A percentile compares a stretch with the other conserved stretches of the same genome.
phyloP scores from a whole-genome alignment of 2,797 vertebrate species.

The Pachyuromys duprasi region DNA sequence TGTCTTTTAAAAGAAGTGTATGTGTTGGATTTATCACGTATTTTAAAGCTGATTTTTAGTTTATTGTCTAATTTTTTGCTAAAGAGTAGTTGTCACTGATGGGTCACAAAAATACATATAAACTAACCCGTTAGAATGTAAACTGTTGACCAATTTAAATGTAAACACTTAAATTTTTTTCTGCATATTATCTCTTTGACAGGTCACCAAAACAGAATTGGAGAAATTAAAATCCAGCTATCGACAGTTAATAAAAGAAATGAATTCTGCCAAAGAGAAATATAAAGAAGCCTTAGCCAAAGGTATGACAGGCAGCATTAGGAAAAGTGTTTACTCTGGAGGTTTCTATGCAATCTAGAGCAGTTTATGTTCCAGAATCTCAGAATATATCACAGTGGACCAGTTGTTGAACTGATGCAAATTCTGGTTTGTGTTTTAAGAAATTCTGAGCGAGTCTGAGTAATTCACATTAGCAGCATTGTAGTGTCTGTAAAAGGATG shows the following conservation, averaged over 20 bases:
- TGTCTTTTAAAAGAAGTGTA: slow-evolving; percentile 38
- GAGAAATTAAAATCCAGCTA: slow-evolving; percentile 96
- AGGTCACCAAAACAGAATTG: slow-evolving; percentile 96
- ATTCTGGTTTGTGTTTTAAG: neutral
- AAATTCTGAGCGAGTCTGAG: neutral
- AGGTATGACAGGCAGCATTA: slow-evolving; percentile 88
- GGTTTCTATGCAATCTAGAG: slow-evolving; percentile 65
- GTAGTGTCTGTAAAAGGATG: neutral
- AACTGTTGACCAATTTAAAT: slow-evolving; percentile 43
- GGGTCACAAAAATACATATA: neutral
- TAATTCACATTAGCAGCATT: slow-evolving; percentile 13
- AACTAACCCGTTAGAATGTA: slow-evolving; percentile 46
- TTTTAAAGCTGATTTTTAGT: slow-evolving; percentile 52
- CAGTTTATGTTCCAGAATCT: neutral
- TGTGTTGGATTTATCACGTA: slow-evolving; percentile 23
- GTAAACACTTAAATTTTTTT: neutral
- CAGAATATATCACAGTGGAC: neutral
- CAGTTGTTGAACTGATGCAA: neutral
- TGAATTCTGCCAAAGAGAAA: slow-evolving; percentile 95
- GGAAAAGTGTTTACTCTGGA: slow-evolving; percentile 30
- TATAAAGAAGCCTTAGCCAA: slow-evolving; percentile 95
- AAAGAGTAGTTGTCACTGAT: neutral
- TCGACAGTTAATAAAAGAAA: slow-evolving; percentile 95
- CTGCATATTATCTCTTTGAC: slow-evolving; percentile 77
- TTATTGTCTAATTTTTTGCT: slow-evolving; percentile 35